Percentiles rank a stretch among this genome's conserved stretches.
phyloP scores from a whole-genome alignment of 2,797 vertebrate genomes.

The Erithacus rubecula region DNA sequence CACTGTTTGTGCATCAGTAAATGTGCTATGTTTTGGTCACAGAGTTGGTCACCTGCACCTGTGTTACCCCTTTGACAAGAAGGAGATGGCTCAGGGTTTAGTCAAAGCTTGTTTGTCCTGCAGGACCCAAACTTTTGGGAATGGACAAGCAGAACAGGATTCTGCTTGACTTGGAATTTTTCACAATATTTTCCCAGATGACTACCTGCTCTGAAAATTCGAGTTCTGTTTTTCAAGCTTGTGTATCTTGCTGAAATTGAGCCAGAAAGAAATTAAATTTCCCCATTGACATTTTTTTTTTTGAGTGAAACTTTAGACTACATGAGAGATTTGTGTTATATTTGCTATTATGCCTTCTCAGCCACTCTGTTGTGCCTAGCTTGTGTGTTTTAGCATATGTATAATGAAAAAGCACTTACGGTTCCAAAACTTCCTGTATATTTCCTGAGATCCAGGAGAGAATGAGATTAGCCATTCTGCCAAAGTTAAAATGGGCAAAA shows the following conservation, averaged over 20 bases:
- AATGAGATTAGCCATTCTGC: slow-evolving; percentile 44
- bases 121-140: neutral
- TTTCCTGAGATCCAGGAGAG: slow-evolving; percentile 3
- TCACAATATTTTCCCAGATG: neutral
- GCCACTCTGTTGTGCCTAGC: slow-evolving; percentile 31
- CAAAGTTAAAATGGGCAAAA: slow-evolving; percentile 54
- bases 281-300: neutral
- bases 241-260: neutral
- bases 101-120: neutral
- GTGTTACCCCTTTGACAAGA: neutral
- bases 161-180: neutral
- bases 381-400: neutral
- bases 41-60: neutral
- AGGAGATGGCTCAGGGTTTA: neutral
- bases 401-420: neutral
- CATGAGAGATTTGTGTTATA: neutral
- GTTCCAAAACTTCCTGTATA: slow-evolving; percentile 1
- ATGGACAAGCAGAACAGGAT: neutral
- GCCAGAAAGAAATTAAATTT: neutral
- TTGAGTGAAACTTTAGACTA: neutral
- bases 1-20: neutral
- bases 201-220: neutral
- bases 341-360: neutral
- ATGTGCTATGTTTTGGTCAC: neutral
- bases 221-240: neutral